Percentiles rank a stretch among this genome's conserved stretches.
Conservation (phyloP, 2,113 vertebrate species). For the Mus musculus region DNA sequence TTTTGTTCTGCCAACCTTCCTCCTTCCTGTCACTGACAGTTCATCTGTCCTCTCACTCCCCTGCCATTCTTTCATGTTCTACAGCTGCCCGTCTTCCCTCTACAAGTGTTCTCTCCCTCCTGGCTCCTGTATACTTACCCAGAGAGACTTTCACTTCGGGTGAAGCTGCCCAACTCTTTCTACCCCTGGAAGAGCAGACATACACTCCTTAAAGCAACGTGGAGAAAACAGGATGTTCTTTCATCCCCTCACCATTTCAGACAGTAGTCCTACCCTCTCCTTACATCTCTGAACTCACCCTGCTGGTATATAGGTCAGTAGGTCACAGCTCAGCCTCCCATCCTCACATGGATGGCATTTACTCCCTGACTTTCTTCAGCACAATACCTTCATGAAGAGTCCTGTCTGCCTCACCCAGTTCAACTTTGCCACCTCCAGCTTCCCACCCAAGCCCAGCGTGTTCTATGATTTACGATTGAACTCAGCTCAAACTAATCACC, state of each 20-base stretch:
- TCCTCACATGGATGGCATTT: too few relatives aligned
- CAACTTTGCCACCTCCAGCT: background rate
- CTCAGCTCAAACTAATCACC: background rate
- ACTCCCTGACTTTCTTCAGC: background rate
- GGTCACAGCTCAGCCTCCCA: background rate
- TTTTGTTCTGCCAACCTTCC: background rate
- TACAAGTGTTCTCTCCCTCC: rapidly evolving
- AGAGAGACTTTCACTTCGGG: background rate
- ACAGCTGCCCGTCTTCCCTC: too few relatives aligned
- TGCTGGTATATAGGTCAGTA: background rate
- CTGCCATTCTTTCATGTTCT: too few relatives aligned
- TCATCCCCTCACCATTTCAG: background rate
- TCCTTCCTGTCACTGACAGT: background rate
- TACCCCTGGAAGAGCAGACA: background rate
- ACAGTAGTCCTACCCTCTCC: background rate
- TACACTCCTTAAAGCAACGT: rapidly evolving
- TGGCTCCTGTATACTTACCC: background rate
- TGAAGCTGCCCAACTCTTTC: background rate
- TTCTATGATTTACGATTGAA: background rate
- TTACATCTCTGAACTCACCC: background rate
- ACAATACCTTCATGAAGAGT: rapidly evolving
- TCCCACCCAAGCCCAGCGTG: background rate
- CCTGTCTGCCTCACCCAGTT: background rate
- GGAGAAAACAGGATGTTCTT: background rate
- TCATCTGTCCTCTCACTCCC: too few relatives aligned